Base-by-base conservation (phyloP, 2,888 invertebrate genomes). In the Cataglyphis livida region DNA sequence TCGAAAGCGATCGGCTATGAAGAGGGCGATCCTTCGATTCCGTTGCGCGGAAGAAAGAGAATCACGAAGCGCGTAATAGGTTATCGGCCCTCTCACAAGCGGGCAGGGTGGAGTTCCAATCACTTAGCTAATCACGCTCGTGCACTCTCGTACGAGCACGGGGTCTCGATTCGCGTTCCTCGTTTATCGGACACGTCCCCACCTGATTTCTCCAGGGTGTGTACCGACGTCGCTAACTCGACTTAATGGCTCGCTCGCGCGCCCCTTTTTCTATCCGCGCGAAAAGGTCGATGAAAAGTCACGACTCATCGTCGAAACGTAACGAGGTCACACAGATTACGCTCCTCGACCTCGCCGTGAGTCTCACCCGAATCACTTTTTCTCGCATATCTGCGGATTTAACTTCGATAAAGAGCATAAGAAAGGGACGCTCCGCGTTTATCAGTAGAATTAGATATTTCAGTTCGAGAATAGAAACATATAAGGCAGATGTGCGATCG, bases 121-220 rank as follows among this genome's bases (percentile, higher is more conserved):
- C 92, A 93, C 92, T 93, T 93, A 93, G 91, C 92, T 92, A 93
- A 93, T 93, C 93, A 93, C 90, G 91, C 88, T 89, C 87, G 83
- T 88, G 74, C 70, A 86, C 85, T 78, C 84, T 78, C 84, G 81
- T 82, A 51, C 51, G 64, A 35, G 0, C 35, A 75, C 84, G 76
- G 70, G 59, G 61, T 71, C 70, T 75, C 82, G 83, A 75, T 28
- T 76, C 82, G 73, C 73, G 83, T 75, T 81, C 81, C 79, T 85
- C 65, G 87, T 89, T 89, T 89, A 89, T 89, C 88, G 82, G 89
- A 82, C 82, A 85, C 86, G 85, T 87, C 84, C 84, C 81, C 85
- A 81, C 74, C 87, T 87, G 87, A 88, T 86, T 89, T 59, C 85
- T 85, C 7, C 83, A 85, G 89, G 89, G 89, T 78, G 88, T 89